Conservation (phyloP, 2,888 invertebrate species). For the Dicyrtoma fusca region DNA sequence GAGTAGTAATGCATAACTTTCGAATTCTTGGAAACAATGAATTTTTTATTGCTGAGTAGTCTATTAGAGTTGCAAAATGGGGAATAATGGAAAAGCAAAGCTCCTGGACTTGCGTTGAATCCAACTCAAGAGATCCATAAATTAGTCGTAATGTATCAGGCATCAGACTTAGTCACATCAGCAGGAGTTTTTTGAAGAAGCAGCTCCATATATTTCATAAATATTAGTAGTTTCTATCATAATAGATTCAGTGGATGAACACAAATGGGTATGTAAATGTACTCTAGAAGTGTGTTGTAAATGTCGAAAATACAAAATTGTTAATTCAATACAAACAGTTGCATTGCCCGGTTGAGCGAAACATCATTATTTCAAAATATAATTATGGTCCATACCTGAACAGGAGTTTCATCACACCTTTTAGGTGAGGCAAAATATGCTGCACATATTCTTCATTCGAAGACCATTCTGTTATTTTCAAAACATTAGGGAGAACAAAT, state of each 20-base stretch:
- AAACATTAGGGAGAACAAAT: constrained; percentile 89
- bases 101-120: constrained; percentile 77
- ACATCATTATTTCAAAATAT: too few relatives aligned
- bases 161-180: constrained; percentile 84
- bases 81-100: constrained; percentile 88
- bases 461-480: constrained; percentile 84
- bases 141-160: constrained; percentile 92
- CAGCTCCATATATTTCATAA: constrained; percentile 94
- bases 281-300: too few relatives aligned
- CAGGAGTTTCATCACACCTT: constrained; percentile 83
- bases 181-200: constrained; percentile 85
- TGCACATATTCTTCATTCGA: constrained; percentile 80
- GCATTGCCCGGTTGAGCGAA: too few relatives aligned
- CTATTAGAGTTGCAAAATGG: constrained; percentile 85
- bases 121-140: constrained; percentile 78
- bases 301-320: too few relatives aligned
- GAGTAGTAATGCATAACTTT: constrained; percentile 80
- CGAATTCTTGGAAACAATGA: constrained; percentile 89
- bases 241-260: neutral
- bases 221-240: constrained; percentile 77
- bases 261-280: too few relatives aligned
- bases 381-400: too few relatives aligned
- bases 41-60: constrained; percentile 93
- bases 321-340: too few relatives aligned
- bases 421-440: constrained; percentile 80